Evolutionary conservation across 2,797 vertebrate species (phyloP).

Genomic region (Rachycentron canadum): DNA sequence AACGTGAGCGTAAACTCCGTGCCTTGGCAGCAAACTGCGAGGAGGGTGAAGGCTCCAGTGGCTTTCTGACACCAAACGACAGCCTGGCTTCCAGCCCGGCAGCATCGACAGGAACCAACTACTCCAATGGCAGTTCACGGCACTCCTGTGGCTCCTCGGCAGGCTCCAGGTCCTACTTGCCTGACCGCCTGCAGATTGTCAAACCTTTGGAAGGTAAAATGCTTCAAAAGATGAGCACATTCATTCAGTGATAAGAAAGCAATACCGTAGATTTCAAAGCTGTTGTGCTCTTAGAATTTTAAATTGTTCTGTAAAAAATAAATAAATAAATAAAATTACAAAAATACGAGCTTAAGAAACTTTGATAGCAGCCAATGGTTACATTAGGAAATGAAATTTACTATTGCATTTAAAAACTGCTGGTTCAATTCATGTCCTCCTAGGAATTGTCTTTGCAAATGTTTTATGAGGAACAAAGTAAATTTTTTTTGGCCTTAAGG

Average conservation of each 20-base stretch:
- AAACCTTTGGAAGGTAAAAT: constrained; percentile 91
- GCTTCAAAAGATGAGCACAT: neutral
- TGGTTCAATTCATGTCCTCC: neutral
- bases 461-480: neutral
- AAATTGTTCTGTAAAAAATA: neutral
- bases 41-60: constrained; percentile 83
- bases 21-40: constrained; percentile 79
- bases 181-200: constrained; percentile 91
- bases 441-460: neutral
- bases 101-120: constrained; percentile 87
- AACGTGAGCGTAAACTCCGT: constrained; percentile 84
- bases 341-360: neutral
- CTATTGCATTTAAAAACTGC: neutral
- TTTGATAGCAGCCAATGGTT: neutral
- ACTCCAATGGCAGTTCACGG: constrained; percentile 87
- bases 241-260: no score
- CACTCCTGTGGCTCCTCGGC: constrained; percentile 86
- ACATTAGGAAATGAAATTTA: neutral
- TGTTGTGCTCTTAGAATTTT: no score
- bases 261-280: no score
- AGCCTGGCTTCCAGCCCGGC: constrained; percentile 80
- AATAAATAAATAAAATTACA: neutral
- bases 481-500: neutral
- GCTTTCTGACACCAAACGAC: constrained; percentile 88
- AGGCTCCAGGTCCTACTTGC: constrained; percentile 88